A percentile compares a stretch with the other conserved stretches of the same genome.
phyloP scores from a whole-genome alignment of 2,888 invertebrate genomes.

The Cheilosia variabilis region DNA sequence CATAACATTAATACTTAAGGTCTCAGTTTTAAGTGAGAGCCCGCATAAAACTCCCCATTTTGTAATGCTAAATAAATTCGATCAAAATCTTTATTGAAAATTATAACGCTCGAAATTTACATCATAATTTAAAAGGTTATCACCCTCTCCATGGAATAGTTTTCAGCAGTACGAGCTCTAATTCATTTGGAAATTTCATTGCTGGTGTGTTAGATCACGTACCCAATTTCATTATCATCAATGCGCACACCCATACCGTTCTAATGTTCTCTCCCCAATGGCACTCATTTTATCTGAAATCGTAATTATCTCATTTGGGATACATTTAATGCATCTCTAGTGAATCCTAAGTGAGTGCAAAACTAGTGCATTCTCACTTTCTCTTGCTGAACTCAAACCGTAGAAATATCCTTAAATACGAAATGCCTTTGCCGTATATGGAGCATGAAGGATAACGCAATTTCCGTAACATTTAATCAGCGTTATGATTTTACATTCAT shows the following conservation, averaged over 20 bases:
- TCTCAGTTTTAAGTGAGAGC: not conserved
- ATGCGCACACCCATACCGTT: not conserved
- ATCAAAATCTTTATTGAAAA: conserved; percentile 7
- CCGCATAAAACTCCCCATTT: not conserved
- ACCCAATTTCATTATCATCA: conserved; percentile 15
- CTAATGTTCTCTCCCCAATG: conserved; percentile 8
- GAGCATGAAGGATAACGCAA: conserved; percentile 52
- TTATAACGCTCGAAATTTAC: conserved; percentile 3
- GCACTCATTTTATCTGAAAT: conserved; percentile 42
- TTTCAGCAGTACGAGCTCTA: not conserved
- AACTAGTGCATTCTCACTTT: conserved; percentile 27
- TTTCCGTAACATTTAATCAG: conserved; percentile 43
- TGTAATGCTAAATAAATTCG: not conserved
- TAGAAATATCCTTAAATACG: conserved; percentile 21
- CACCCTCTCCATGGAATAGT: conserved; percentile 19
- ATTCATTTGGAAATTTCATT: conserved; percentile 29
- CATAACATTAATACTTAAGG: not conserved
- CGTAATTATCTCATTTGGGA: conserved; percentile 55
- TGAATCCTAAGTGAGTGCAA: conserved; percentile 38
- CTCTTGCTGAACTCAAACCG: not conserved
- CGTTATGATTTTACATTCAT: conserved; percentile 11
- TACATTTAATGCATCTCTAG: conserved; percentile 42
- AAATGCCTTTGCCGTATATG: conserved; percentile 18
- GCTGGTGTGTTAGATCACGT: conserved; percentile 17
- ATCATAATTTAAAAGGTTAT: conserved; percentile 21